Conservation (phyloP, 1,140 invertebrate species). For the Drosophila pseudoananassae region DNA sequence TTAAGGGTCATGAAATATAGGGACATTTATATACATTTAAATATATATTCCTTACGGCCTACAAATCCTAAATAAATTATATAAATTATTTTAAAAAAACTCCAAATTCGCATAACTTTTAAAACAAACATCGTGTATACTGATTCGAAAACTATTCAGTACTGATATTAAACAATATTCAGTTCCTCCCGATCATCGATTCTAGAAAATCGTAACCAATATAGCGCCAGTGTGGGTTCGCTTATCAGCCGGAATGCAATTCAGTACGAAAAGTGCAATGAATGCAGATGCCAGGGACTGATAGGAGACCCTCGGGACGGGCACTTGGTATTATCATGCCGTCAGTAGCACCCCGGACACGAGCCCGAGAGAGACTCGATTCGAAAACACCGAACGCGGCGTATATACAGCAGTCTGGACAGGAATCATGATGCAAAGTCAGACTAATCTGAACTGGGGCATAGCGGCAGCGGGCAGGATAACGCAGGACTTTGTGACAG, state of each 20-base stretch:
- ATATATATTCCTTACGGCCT: too few species aligned
- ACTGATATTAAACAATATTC: not conserved
- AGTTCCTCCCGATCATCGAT: not conserved
- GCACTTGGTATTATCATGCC: constrained; percentile 40
- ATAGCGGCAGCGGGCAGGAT: constrained; percentile 91
- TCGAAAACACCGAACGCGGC: constrained; percentile 19
- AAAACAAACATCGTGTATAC: too few species aligned
- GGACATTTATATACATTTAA: too few species aligned
- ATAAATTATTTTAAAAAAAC: too few species aligned
- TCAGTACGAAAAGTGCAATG: constrained; percentile 56
- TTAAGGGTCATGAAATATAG: too few species aligned
- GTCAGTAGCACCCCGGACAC: constrained; percentile 46
- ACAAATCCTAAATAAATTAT: too few species aligned
- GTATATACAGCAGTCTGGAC: constrained; percentile 3
- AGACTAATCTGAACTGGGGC: constrained; percentile 87
- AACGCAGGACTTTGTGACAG: constrained; percentile 91
- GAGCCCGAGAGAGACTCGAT: constrained; percentile 30
- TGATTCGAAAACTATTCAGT: not conserved
- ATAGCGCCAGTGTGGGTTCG: not conserved
- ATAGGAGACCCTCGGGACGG: constrained; percentile 50
- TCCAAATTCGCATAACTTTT: too few species aligned
- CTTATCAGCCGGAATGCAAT: constrained; percentile 64
- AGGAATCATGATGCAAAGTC: constrained; percentile 47
- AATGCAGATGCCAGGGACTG: constrained; percentile 64
- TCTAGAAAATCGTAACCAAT: not conserved